Evolutionary conservation across 2,888 invertebrate species (phyloP), one percentile per base, ranked within the genome.

Genomic region (Halocaridina rubra): DNA sequence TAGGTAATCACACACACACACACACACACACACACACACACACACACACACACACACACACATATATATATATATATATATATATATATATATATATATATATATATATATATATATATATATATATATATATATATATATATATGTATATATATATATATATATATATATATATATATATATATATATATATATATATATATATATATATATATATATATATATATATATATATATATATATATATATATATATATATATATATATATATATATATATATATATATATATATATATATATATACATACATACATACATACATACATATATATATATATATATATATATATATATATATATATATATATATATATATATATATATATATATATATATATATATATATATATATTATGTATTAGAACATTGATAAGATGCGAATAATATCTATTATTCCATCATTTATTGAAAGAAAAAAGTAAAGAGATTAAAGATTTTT

Each of bases 41-140:
- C n/a, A n/a, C n/a, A 61, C n/a, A 61, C n/a, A 61, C n/a, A 61
- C n/a, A 61, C n/a, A 61, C n/a, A 61, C n/a, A 61, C n/a, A 61
- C n/a, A 61, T 61, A 61, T 61, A 61, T 61, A 61, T 61, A 61
- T 61, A 61, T 61, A 61, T 61, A 61, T 61, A 61, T 61, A 61
- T 61, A 61, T 61, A 61, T 61, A 61, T 61, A 61, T 61, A 61
- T 61, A 61, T 61, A 61, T 61, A 61, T 61, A 61, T 61, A 61
- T 61, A 61, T 61, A 61, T 61, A 61, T 61, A 61, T 61, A 61
- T 61, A 61, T 61, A 61, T 61, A 61, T 61, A 61, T 61, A 61
- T 61, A 61, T 61, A 61, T n/a, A 61, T n/a, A 61, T 61, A 61
- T 61, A 61, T 61, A 61, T 61, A 61, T 61, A 61, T 61, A 61